phyloP scores from a whole-genome alignment of 2,113 vertebrate genomes.

The Nyctereutes procyonoides region DNA sequence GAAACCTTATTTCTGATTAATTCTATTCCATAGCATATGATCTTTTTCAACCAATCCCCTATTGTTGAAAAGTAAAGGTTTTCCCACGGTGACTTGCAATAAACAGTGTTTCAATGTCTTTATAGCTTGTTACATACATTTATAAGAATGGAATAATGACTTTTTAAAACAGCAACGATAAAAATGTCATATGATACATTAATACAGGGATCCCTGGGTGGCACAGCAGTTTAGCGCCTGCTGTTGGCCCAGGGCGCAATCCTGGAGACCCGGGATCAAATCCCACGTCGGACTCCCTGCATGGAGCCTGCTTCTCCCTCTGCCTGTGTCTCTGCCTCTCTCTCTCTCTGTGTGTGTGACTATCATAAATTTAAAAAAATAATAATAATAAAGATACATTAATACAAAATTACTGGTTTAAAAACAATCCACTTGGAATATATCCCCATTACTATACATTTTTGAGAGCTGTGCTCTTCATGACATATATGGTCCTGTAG shows the following conservation, averaged over 20 bases:
- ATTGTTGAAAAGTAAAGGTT: neutral
- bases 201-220: no score
- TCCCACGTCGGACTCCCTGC: no score
- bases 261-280: no score
- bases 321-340: no score
- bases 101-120: neutral
- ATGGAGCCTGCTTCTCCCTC: no score
- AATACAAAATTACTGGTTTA: neutral
- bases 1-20: neutral
- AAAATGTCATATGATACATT: neutral
- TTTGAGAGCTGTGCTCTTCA: neutral
- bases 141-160: neutral
- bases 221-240: no score
- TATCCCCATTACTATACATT: neutral
- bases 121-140: neutral
- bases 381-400: no score
- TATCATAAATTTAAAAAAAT: no score
- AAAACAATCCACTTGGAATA: neutral
- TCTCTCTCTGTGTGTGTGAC: no score
- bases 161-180: neutral
- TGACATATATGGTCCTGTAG: neutral
- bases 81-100: neutral
- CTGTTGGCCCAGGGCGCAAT: no score
- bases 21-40: neutral
- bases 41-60: neutral